A percentile compares a stretch with the other conserved stretches of the same genome.
Evolutionary conservation across 2,888 invertebrate species (phyloP).

Genomic region (Entomobrya proxima): DNA sequence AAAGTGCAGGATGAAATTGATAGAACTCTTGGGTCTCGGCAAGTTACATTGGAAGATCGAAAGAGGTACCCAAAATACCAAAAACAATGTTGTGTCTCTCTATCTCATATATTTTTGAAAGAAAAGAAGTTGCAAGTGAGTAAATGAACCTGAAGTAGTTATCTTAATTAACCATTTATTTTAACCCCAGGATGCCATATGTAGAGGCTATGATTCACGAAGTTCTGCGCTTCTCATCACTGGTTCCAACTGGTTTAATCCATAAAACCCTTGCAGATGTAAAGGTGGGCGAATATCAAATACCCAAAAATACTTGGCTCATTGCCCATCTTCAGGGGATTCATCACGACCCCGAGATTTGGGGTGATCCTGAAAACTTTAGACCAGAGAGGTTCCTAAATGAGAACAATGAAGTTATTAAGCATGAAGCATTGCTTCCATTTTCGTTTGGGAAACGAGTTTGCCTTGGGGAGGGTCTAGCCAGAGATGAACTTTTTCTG

Average conservation of each 20-base stretch:
- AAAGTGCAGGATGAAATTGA: slow-evolving; percentile 70
- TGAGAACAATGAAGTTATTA: slow-evolving; percentile 46
- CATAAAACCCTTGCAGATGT: slow-evolving; percentile 58
- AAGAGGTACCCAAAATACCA: slow-evolving; percentile 48
- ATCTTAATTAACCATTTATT: neutral
- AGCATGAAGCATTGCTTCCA: slow-evolving; percentile 64
- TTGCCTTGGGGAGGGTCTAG: slow-evolving; percentile 62
- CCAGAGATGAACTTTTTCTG: slow-evolving; percentile 69
- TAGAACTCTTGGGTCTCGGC: slow-evolving; percentile 50
- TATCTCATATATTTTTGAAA: neutral
- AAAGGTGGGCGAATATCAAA: slow-evolving; percentile 25
- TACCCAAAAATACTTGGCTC: slow-evolving; percentile 67
- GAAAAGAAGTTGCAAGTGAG: too few species aligned
- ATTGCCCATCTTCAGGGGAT: slow-evolving; percentile 58
- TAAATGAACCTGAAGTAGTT: neutral
- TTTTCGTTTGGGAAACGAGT: slow-evolving; percentile 66
- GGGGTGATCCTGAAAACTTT: slow-evolving; percentile 69
- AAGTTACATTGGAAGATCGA: slow-evolving; percentile 66
- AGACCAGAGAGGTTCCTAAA: slow-evolving; percentile 65
- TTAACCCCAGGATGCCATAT: slow-evolving; percentile 69
- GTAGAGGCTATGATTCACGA: slow-evolving; percentile 64
- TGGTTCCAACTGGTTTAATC: neutral
- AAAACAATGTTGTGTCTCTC: neutral
- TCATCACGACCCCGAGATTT: slow-evolving; percentile 66
- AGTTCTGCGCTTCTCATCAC: slow-evolving; percentile 52